A percentile compares a stretch with the other conserved stretches of the same genome.
These are phyloP conservation scores for Saguinus imperator DNA, from an alignment of 2,113 vertebrate genomes.

Conservation along the genomic window DNA sequence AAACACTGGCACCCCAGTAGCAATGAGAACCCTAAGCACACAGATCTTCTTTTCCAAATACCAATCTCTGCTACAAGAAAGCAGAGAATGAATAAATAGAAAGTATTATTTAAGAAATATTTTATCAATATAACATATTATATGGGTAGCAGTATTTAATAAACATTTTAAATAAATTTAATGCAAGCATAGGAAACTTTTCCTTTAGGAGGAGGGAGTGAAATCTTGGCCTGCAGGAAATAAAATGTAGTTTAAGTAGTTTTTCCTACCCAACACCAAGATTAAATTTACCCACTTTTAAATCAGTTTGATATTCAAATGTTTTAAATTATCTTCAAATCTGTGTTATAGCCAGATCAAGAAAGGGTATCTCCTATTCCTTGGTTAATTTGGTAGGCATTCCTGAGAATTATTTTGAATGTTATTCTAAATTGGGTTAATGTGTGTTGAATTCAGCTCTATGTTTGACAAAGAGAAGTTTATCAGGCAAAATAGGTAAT, in stretches of 20 bases:
- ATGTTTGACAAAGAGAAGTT: slow-evolving; percentile 22
- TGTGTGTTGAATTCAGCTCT: slow-evolving; percentile 16
- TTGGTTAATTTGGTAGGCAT: slow-evolving; percentile 28
- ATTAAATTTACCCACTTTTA: slow-evolving; percentile 40
- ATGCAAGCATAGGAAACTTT: not conserved
- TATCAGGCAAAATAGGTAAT: slow-evolving; percentile 22
- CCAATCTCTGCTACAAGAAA: not conserved
- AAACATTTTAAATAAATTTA: not conserved
- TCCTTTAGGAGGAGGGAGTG: not conserved
- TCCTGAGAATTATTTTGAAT: slow-evolving; percentile 41
- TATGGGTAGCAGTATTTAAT: slow-evolving; percentile 1
- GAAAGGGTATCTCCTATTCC: not conserved
- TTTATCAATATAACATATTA: slow-evolving; percentile 11
- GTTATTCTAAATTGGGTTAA: slow-evolving; percentile 41
- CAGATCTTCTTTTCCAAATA: not conserved
- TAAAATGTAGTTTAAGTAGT: slow-evolving; percentile 26
- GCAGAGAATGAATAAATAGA: not conserved
- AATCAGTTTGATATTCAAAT: not conserved
- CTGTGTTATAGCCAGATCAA: not conserved
- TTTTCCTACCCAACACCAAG: not conserved
- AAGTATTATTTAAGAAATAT: not conserved
- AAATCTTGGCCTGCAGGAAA: not conserved
- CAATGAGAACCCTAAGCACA: not conserved
- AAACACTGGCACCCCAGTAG: not conserved
- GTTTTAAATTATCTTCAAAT: slow-evolving; percentile 39